Percentiles rank a stretch among this genome's conserved stretches.
phyloP scores from a whole-genome alignment of 2,113 vertebrate genomes.

The Oreamnos americanus region DNA sequence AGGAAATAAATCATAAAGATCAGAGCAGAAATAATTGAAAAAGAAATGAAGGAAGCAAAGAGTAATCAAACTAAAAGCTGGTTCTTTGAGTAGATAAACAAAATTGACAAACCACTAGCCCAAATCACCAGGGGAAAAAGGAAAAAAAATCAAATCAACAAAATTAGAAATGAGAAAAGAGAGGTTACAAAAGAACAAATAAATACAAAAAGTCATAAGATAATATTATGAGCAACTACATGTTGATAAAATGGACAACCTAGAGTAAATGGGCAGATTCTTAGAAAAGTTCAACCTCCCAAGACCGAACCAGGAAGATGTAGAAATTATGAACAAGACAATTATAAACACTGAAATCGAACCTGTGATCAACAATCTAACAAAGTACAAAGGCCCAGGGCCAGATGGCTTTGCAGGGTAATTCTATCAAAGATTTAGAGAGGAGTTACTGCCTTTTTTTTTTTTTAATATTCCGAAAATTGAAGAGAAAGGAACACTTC shows the following conservation, averaged over 20 bases:
- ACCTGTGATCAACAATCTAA: background rate
- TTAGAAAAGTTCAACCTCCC: background rate
- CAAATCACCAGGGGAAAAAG: background rate
- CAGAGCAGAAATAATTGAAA: background rate
- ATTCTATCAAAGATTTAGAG: background rate
- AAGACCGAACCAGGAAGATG: background rate
- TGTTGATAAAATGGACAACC: background rate
- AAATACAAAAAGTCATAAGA: background rate
- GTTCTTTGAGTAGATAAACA: background rate
- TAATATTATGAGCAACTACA: background rate
- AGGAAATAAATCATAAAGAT: background rate
- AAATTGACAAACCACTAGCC: background rate
- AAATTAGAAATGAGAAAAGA: background rate
- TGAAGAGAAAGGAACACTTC: background rate
- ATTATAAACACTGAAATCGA: background rate
- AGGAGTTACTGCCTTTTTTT: background rate
- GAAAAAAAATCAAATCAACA: background rate
- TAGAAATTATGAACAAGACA: background rate
- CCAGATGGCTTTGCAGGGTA: background rate
- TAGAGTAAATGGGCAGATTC: background rate
- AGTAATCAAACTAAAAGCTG: background rate
- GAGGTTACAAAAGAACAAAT: background rate
- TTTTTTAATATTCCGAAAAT: background rate
- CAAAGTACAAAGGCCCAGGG: background rate
- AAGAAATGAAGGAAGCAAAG: background rate